Evolutionary conservation across 2,113 vertebrate species (phyloP).

Genomic region (Carassius gibelio): DNA sequence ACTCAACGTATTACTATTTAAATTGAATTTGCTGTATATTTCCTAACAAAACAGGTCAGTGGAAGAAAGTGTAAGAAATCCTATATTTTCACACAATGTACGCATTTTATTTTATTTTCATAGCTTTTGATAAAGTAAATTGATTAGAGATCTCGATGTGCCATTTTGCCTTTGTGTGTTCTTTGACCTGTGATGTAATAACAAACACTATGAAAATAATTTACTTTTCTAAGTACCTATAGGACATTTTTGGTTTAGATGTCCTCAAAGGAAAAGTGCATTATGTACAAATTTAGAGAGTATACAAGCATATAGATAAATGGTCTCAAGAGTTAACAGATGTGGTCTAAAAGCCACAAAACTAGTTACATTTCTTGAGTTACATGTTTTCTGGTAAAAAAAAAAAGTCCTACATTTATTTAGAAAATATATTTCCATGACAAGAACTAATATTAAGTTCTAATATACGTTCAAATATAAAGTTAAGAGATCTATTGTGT

Average conservation of each 20-base stretch:
- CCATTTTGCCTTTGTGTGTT: too few species aligned
- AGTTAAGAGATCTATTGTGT: background rate
- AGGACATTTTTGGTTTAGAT: background rate
- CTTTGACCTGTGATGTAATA: too few species aligned
- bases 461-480: background rate
- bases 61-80: background rate
- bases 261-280: background rate
- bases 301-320: background rate
- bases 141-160: too few species aligned
- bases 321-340: background rate
- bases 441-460: background rate
- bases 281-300: background rate
- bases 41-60: background rate
- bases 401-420: background rate
- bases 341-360: background rate
- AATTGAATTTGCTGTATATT: background rate
- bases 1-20: background rate
- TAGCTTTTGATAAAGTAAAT: too few species aligned
- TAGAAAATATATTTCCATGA: too few species aligned
- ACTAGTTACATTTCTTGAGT: background rate
- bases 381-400: background rate
- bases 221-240: background rate
- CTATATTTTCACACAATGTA: too few species aligned
- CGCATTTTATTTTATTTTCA: too few species aligned
- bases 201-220: too few species aligned